A percentile compares a stretch with the other conserved stretches of the same genome.
phyloP scores from a whole-genome alignment of 1,140 invertebrate species.

The Leptinotarsa undecemlineata region DNA sequence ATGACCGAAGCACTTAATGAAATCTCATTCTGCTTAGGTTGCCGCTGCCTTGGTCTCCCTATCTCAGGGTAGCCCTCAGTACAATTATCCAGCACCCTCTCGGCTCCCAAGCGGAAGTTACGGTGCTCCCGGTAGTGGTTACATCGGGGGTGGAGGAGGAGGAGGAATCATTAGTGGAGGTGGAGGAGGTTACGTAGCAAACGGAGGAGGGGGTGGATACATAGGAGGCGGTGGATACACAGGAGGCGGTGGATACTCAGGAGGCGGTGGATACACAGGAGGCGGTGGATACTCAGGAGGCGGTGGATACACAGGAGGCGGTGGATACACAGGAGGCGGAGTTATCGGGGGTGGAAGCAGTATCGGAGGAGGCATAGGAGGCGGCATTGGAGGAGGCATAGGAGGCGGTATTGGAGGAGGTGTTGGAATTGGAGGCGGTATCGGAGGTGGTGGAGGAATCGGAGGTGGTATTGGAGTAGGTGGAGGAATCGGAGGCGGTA shows the following conservation, averaged over 20 bases:
- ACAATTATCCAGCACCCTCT: slow-evolving; percentile 40
- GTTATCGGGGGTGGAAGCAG: slow-evolving; percentile 42
- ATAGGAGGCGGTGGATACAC: not conserved
- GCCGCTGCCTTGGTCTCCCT: slow-evolving; percentile 41
- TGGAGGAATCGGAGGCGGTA: slow-evolving; percentile 28
- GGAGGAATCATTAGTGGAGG: slow-evolving; percentile 17
- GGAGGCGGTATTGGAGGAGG: slow-evolving; percentile 55
- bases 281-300: slow-evolving; percentile 42
- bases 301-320: slow-evolving; percentile 41
- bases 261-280: not conserved
- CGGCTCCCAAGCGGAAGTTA: slow-evolving; percentile 42
- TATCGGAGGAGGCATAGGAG: slow-evolving; percentile 13
- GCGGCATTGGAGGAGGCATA: slow-evolving; percentile 53
- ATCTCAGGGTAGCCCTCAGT: slow-evolving; percentile 48
- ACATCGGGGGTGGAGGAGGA: slow-evolving; percentile 21
- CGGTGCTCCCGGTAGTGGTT: slow-evolving; percentile 33
- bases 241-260: slow-evolving; percentile 3
- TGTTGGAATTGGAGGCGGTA: slow-evolving; percentile 30
- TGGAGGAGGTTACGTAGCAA: slow-evolving; percentile 10
- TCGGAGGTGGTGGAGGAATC: slow-evolving; percentile 27
- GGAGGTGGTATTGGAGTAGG: slow-evolving; percentile 45
- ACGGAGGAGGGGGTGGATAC: slow-evolving; percentile 27
- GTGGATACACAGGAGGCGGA: slow-evolving; percentile 9
- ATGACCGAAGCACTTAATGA: too few species aligned
- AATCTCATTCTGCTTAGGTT: not conserved